Percentiles rank a stretch among this genome's conserved stretches.
phyloP scores from a whole-genome alignment of 1,140 invertebrate species.

The Heliconius hewitsoni region DNA sequence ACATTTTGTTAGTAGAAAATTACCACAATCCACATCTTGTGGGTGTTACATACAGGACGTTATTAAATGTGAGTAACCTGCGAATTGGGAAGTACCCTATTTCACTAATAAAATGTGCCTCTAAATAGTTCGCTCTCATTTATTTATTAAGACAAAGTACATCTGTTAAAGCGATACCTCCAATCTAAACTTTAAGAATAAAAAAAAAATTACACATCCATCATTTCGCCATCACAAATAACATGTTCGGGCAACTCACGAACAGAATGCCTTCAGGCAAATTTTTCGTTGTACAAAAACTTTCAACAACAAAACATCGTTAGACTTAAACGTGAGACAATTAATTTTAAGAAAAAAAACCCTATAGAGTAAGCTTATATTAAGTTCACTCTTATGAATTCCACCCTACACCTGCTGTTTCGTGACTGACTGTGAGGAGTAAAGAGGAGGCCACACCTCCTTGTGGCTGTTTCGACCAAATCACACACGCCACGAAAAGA shows the following conservation, averaged over 20 bases:
- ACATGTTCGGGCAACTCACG: not conserved
- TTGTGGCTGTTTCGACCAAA: constrained; percentile 7
- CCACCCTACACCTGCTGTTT: constrained; percentile 24
- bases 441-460: constrained; percentile 23
- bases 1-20: not conserved
- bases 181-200: not conserved
- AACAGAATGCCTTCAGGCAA: not conserved
- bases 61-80: constrained; percentile 37
- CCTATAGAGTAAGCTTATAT: not conserved
- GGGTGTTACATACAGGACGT: constrained; percentile 43
- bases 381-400: not conserved
- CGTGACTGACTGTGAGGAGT: constrained; percentile 27
- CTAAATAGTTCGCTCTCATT: constrained; percentile 22
- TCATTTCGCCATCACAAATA: not conserved
- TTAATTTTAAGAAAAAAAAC: not conserved
- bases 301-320: not conserved
- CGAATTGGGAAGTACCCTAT: constrained; percentile 49
- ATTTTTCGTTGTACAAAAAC: not conserved
- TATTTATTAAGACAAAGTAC: constrained; percentile 10
- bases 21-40: constrained; percentile 28
- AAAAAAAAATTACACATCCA: not conserved
- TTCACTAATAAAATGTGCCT: constrained; percentile 45
- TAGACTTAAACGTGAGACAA: not conserved
- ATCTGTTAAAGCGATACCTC: not conserved
- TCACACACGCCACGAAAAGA: constrained; percentile 18